Percentiles rank a stretch among this genome's conserved stretches.
Evolutionary conservation across 2,797 vertebrate species (phyloP).

Genomic region (Falco biarmicus): DNA sequence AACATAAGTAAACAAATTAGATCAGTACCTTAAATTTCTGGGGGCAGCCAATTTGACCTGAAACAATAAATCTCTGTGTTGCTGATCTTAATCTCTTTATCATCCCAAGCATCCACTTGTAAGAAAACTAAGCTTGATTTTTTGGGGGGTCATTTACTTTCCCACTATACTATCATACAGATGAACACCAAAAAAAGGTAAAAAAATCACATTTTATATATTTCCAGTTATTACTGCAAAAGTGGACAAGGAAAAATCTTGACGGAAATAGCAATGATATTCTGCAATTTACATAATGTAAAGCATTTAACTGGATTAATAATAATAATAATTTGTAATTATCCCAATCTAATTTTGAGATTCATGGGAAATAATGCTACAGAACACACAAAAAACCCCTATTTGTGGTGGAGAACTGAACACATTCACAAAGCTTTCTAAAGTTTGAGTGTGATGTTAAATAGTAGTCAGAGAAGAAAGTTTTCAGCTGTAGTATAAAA

Average conservation of each 20-base stretch:
- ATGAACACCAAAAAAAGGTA: background rate
- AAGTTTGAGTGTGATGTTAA: background rate
- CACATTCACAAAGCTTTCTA: background rate
- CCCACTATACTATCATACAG: background rate
- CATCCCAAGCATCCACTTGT: accelerated
- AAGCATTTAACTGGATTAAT: background rate
- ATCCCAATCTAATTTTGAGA: background rate
- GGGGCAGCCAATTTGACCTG: background rate
- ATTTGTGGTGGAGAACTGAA: background rate
- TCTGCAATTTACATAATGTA: background rate
- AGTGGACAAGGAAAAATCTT: background rate
- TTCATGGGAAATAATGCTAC: background rate
- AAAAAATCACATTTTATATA: background rate
- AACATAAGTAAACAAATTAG: background rate
- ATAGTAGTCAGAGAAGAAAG: background rate
- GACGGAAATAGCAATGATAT: background rate
- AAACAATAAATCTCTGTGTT: background rate
- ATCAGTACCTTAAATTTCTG: background rate
- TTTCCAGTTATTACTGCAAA: background rate
- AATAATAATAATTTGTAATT: background rate
- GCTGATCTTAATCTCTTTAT: background rate
- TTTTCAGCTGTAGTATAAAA: background rate
- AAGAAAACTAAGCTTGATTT: background rate
- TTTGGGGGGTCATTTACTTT: background rate
- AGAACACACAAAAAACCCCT: background rate